Evolutionary conservation across 1,140 invertebrate genomes (phyloP), one percentile per base, ranked within the genome.

Genomic region (Mercenaria mercenaria): DNA sequence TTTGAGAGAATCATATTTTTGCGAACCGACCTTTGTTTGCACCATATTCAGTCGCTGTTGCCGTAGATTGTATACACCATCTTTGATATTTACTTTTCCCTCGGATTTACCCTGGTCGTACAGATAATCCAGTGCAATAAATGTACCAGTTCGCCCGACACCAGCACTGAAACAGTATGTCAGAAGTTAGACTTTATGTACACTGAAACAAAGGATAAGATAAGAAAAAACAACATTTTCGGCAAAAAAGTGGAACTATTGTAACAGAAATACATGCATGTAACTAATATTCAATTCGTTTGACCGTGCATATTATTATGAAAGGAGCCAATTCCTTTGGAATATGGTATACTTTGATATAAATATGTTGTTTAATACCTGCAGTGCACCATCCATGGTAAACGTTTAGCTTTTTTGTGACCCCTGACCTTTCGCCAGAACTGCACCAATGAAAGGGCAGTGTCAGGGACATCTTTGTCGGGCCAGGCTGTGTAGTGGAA

Each of bases 401-500:
- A n/a, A 13, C 11, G 10, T 26, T 52, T 29, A 18, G 39, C 43
- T 29, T n/a, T 29, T 26, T 72, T 10, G n/a, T 74, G 26, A 50
- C 41, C 29, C 29, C 82, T 20, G 18, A 69, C 82, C n/a, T 69
- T 72, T 20, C 67, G 61, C 82, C 82, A 85, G 67, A 85, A 85
- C 47, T 85, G 82, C 37, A 85, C 47, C 18, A 85, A 32, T 15
- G 82, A 85, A 26, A 85, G 29, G 13, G 61, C 61, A 23, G 82
- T 72, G 23, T 69, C 67, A 8, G 82, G 82, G 2, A 85, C 82
- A 50, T 47, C 64, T 56, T 85, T 69, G 47, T 85, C 82, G 4
- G 82, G 82, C 61, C 61, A 85, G 10, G 82, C 82, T 20, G 82
- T 85, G 32, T 72, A 85, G 32, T 85, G 82, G 29, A 69, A 85